Evolutionary conservation across 1,140 invertebrate species (phyloP).

Genomic region (Aphidius ervi): DNA sequence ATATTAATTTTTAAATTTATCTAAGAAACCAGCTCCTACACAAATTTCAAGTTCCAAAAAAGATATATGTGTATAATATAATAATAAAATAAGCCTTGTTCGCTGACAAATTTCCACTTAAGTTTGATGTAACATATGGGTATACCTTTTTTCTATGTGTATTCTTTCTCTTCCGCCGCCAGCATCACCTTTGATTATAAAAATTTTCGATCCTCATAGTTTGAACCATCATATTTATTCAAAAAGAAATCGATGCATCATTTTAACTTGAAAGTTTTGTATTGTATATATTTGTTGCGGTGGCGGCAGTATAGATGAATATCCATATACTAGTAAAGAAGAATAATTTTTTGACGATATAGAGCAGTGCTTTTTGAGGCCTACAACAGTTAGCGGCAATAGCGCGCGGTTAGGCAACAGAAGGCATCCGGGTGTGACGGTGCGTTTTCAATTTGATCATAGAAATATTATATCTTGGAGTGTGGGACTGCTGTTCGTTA

Average conservation of each 20-base stretch:
- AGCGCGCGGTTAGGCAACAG: constrained; percentile 33
- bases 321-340: no score
- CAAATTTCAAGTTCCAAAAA: no score
- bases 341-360: no score
- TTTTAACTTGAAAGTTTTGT: constrained; percentile 17
- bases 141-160: constrained; percentile 3
- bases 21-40: no score
- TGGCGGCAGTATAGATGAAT: background rate
- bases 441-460: constrained; percentile 35
- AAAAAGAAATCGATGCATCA: constrained; percentile 38
- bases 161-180: background rate
- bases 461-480: constrained; percentile 11
- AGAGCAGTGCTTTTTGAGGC: background rate
- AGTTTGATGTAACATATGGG: constrained; percentile 8
- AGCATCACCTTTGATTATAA: background rate
- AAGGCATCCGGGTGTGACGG: constrained; percentile 44
- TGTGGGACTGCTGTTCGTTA: background rate
- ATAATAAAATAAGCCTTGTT: background rate
- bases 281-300: background rate
- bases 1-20: no score
- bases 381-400: background rate
- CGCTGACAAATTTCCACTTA: constrained; percentile 21
- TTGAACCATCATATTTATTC: constrained; percentile 19
- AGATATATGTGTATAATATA: no score
- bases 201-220: background rate